Evolutionary conservation across 2,797 vertebrate species (phyloP).

Genomic region (Perodicticus potto): DNA sequence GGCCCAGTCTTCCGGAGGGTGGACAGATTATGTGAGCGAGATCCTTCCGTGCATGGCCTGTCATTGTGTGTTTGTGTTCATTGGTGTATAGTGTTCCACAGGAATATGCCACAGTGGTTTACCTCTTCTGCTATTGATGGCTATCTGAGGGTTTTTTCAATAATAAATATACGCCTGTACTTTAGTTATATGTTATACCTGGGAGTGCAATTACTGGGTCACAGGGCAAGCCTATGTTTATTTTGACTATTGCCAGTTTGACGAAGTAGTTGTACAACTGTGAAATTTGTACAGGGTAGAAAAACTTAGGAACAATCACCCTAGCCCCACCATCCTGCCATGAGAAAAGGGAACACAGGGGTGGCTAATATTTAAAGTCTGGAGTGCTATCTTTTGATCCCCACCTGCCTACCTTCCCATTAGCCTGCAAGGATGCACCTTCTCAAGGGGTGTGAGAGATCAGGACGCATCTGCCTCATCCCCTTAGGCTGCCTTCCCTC

Average conservation of each 20-base stretch:
- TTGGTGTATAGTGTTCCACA: neutral
- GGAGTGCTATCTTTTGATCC: neutral
- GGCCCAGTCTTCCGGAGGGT: neutral
- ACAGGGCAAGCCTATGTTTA: neutral
- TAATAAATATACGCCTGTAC: neutral
- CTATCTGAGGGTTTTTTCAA: neutral
- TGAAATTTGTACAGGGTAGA: neutral
- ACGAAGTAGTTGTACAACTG: neutral
- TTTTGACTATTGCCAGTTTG: neutral
- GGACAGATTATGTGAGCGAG: neutral
- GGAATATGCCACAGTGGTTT: neutral
- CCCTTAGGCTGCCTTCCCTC: neutral
- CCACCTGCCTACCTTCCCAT: neutral
- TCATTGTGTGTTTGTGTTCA: neutral
- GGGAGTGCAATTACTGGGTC: neutral
- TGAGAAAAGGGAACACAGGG: neutral
- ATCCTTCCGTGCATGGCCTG: neutral
- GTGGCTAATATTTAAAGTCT: neutral
- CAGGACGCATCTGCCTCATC: neutral
- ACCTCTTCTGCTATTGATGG: neutral
- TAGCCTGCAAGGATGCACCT: neutral
- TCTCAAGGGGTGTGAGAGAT: neutral
- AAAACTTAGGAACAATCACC: neutral
- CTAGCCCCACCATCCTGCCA: neutral
- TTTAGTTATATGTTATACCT: neutral